Evolutionary conservation across 2,113 vertebrate genomes (phyloP).

Genomic region (Xenopus borealis): DNA sequence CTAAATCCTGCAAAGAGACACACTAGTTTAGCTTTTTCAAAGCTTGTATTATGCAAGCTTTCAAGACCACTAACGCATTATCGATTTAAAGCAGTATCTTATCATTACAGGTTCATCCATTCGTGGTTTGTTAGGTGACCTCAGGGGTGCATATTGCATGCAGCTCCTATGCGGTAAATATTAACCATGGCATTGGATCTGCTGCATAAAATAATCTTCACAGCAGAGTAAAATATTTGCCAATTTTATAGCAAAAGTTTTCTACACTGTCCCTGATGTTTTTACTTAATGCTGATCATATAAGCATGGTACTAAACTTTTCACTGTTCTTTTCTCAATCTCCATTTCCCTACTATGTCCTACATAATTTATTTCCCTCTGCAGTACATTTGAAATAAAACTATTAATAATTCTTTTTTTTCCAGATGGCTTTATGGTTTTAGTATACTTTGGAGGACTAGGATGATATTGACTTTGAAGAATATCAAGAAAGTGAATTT

Average conservation of each 20-base stretch:
- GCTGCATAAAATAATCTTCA: background rate
- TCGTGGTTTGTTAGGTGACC: too few relatives aligned
- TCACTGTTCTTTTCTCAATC: background rate
- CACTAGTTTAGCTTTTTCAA: too few relatives aligned
- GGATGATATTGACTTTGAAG: conserved; percentile 8
- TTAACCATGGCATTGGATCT: background rate
- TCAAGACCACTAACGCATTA: too few relatives aligned
- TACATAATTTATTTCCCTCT: conserved; percentile 21
- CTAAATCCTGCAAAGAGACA: too few relatives aligned
- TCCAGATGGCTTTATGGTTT: background rate
- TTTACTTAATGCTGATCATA: too few relatives aligned
- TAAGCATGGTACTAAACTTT: too few relatives aligned
- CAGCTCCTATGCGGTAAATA: background rate
- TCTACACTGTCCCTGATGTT: too few relatives aligned
- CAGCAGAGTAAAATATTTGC: too few relatives aligned
- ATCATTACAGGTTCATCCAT: too few relatives aligned
- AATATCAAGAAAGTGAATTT: conserved; percentile 19
- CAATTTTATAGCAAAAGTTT: too few relatives aligned
- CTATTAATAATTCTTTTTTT: conserved; percentile 20
- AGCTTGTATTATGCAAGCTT: too few relatives aligned
- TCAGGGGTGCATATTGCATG: background rate
- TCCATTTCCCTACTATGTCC: conserved; percentile 7
- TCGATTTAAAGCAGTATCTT: too few relatives aligned
- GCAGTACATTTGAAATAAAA: background rate
- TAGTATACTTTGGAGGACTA: conserved; percentile 1